Base-by-base conservation (phyloP, 2,797 vertebrate species). In the Xenopus petersii region DNA sequence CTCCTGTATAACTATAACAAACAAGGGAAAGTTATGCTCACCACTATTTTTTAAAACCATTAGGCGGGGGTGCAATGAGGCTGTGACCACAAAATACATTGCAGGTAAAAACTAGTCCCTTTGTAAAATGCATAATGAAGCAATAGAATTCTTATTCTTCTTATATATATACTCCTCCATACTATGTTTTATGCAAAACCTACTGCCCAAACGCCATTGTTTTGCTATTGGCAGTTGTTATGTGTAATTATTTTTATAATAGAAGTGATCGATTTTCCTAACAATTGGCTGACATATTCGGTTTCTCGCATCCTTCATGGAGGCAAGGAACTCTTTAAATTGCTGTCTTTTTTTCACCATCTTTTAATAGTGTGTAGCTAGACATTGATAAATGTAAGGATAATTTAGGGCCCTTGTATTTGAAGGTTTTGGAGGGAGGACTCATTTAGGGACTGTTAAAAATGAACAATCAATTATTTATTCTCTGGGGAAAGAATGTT, bases 401-500 rank as follows among this genome's bases (percentile, higher is more conserved):
- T 71, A 61, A 70, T 60, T 70, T 64, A 47, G 60, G 63, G 36
- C 54, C 33, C 62, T n/a, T 73, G 64, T 62, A 67, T 77, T 30
- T 77, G 49, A 42, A 68, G 72, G 60, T 60, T 74, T 65, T 60
- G 51, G 48, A 73, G 64, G 71, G 42, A 36, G 47, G 46, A 54
- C 71, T 79, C 62, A 30, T 79, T 73, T 77, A 73, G 33, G 54
- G 76, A 70, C 54, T 46, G 66, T 79, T 79, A 70, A 74, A 70
- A 74, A 74, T 79, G 71, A 65, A 61, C 68, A 74, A 79, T 79
- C 76, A 66, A 74, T 74, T 58, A 51, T 17, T 17, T 54, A n/a
- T 15, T 73, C 76, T 46, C 71, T 54, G 13, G 60, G 76, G 76
- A 21, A 47, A 66, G 47, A 47, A 60, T 66, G 36, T 42, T n/a